phyloP scores from a whole-genome alignment of 2,797 vertebrate genomes.

The Sebastes diploproa region DNA sequence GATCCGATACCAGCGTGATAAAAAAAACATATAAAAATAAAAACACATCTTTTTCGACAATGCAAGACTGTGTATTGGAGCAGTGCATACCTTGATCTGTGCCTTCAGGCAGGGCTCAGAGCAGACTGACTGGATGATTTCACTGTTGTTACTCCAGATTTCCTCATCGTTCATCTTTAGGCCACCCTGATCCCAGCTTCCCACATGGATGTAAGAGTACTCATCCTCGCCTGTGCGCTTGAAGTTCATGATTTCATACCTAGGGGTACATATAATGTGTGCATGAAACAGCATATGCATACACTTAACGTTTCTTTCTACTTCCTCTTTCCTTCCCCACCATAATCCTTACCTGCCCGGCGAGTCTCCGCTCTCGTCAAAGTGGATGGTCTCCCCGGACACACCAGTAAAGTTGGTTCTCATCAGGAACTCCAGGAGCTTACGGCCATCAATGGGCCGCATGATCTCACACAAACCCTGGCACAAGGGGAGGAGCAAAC shows the following conservation, averaged over 20 bases:
- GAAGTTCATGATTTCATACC: slow-evolving; percentile 99
- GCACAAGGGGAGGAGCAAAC: slow-evolving; percentile 25
- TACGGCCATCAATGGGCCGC: slow-evolving; percentile 94
- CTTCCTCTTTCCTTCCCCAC: not conserved
- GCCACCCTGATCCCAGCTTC: slow-evolving; percentile 97
- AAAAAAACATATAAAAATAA: not conserved
- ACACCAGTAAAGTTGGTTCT: slow-evolving; percentile 96
- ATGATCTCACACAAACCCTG: slow-evolving; percentile 92
- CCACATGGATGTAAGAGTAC: slow-evolving; percentile 96
- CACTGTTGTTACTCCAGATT: slow-evolving; percentile 92
- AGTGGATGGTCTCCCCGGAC: slow-evolving; percentile 92
- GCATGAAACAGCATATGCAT: not conserved
- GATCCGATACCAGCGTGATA: no score
- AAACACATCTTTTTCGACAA: not conserved
- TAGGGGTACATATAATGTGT: slow-evolving; percentile 58
- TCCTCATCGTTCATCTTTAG: slow-evolving; percentile 96
- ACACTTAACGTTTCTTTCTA: not conserved
- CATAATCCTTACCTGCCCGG: slow-evolving; percentile 88
- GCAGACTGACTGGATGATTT: slow-evolving; percentile 93
- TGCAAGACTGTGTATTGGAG: not conserved
- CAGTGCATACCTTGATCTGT: slow-evolving; percentile 91
- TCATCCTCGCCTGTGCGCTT: slow-evolving; percentile 91
- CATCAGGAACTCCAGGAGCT: slow-evolving; percentile 96
- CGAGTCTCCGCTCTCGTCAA: slow-evolving; percentile 97
- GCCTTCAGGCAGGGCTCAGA: slow-evolving; percentile 96